These are phyloP conservation scores for Uloborus plumipes DNA, from an alignment of 2,888 invertebrate species.

Conservation along the genomic window DNA sequence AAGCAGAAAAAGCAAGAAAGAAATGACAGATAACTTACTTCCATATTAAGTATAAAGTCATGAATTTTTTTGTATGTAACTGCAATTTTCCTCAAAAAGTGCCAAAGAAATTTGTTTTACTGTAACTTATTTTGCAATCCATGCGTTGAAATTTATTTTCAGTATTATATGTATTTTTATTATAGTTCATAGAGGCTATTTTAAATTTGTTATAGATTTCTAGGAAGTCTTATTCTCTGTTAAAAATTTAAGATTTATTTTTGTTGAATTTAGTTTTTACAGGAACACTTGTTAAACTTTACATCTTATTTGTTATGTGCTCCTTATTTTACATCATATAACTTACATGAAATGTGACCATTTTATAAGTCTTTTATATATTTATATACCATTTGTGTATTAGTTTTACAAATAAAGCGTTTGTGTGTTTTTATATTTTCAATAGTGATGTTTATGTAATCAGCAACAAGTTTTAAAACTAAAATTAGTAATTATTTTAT, in stretches of 20 bases:
- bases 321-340: constrained; percentile 30
- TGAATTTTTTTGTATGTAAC: constrained; percentile 33
- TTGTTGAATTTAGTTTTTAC: constrained; percentile 39
- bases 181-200: not conserved
- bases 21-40: constrained; percentile 32
- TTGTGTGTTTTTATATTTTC: constrained; percentile 46
- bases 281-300: constrained; percentile 34
- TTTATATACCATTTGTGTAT: constrained; percentile 57
- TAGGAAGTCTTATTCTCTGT: constrained; percentile 36
- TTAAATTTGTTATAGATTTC: constrained; percentile 1
- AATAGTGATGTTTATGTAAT: constrained; percentile 53
- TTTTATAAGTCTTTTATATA: constrained; percentile 62
- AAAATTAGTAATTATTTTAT: not conserved
- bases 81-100: constrained; percentile 49
- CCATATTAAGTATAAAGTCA: not conserved
- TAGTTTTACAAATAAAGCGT: constrained; percentile 39
- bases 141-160: not conserved
- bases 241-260: constrained; percentile 37
- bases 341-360: constrained; percentile 24
- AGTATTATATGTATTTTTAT: constrained; percentile 27
- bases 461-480: constrained; percentile 25
- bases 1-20: constrained; percentile 57
- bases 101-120: constrained; percentile 41
- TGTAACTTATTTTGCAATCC: constrained; percentile 16
- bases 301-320: constrained; percentile 27